Conservation (phyloP, 1,140 invertebrate species). For the Notospermus geniculatus region DNA sequence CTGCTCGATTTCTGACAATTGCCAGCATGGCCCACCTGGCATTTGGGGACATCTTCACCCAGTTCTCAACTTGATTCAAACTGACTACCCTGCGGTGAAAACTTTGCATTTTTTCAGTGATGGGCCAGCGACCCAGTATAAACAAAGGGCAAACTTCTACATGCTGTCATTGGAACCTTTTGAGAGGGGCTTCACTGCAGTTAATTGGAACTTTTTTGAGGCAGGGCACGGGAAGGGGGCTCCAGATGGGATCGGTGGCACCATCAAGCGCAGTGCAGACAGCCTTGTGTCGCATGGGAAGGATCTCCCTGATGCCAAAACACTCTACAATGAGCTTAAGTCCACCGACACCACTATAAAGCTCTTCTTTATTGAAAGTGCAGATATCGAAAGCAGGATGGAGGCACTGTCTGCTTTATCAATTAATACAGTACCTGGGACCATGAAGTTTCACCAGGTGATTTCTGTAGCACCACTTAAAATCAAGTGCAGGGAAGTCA, state of each 20-base stretch:
- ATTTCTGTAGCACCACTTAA: too few relatives aligned
- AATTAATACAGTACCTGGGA: too few relatives aligned
- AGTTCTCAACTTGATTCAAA: not conserved
- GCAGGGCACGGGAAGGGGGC: conserved; percentile 56
- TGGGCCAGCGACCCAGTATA: conserved; percentile 17
- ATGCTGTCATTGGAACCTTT: conserved; percentile 9
- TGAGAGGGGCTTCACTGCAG: conserved; percentile 5
- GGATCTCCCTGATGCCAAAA: conserved; percentile 17
- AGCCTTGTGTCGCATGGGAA: not conserved
- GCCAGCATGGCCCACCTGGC: conserved; percentile 12
- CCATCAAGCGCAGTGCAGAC: conserved; percentile 43
- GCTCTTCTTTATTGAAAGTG: too few relatives aligned
- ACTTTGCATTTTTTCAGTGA: conserved; percentile 12
- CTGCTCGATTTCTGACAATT: conserved; percentile 9
- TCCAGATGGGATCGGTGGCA: conserved; percentile 52
- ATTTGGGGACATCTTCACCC: conserved; percentile 15
- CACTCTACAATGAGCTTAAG: too few relatives aligned
- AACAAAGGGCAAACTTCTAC: conserved; percentile 12
- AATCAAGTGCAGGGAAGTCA: too few relatives aligned
- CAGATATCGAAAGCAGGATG: too few relatives aligned
- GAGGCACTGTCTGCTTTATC: too few relatives aligned
- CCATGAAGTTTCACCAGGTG: too few relatives aligned
- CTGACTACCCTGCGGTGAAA: not conserved
- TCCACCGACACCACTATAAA: too few relatives aligned
- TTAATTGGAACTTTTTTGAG: conserved; percentile 52